Conservation (phyloP, 1,140 invertebrate species). For the Drosophila arizonae region DNA sequence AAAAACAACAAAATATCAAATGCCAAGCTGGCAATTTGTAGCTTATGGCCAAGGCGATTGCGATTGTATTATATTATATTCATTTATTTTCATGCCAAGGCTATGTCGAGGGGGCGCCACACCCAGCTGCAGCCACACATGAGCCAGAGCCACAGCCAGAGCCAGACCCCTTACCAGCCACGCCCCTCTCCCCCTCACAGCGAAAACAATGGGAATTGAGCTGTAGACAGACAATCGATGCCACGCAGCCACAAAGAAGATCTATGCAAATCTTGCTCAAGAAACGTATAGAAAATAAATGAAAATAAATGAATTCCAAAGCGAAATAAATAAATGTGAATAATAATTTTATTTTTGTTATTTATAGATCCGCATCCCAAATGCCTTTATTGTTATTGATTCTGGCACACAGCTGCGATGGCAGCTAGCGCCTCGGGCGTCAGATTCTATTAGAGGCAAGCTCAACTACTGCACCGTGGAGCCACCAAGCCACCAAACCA, state of each 20-base stretch:
- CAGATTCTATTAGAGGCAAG: conserved; percentile 45
- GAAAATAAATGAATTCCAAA: conserved; percentile 41
- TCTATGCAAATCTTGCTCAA: conserved; percentile 43
- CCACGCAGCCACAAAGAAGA: conserved; percentile 53
- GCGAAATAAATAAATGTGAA: conserved; percentile 50
- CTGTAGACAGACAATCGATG: conserved; percentile 59
- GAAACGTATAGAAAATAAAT: conserved; percentile 45
- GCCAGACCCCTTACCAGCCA: conserved; percentile 5
- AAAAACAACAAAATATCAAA: conserved; percentile 15
- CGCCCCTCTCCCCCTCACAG: conserved; percentile 15
- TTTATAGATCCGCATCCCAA: conserved; percentile 60
- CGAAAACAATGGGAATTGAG: conserved; percentile 52
- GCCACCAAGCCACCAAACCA: conserved; percentile 21
- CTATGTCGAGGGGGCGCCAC: conserved; percentile 53
- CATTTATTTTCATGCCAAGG: conserved; percentile 63
- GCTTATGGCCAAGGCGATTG: conserved; percentile 45
- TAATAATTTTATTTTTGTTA: conserved; percentile 63
- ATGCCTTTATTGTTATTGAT: conserved; percentile 76
- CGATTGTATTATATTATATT: conserved; percentile 22
- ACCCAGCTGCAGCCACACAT: conserved; percentile 51
- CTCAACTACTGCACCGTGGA: conserved; percentile 15
- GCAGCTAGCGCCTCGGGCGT: conserved; percentile 51
- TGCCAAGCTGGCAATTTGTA: conserved; percentile 46
- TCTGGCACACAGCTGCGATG: conserved; percentile 47
- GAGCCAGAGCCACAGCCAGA: conserved; percentile 16